Conservation (phyloP, 2,888 invertebrate species). For the Myathropa florea region DNA sequence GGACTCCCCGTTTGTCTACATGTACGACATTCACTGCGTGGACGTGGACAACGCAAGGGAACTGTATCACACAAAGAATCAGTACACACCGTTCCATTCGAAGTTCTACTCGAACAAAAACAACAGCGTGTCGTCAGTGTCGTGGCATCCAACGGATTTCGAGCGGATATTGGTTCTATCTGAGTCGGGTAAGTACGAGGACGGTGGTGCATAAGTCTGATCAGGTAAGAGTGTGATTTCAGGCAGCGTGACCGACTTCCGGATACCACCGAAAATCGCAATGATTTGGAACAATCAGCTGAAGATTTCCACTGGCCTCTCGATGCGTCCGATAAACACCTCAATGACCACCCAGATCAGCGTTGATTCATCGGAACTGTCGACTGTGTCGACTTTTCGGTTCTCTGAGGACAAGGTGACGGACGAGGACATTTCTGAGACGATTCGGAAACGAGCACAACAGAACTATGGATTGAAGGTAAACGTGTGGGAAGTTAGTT, state of each 20-base stretch:
- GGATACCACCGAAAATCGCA: constrained; percentile 77
- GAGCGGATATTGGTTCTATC: constrained; percentile 78
- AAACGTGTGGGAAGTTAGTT: too few species aligned
- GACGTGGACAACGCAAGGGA: constrained; percentile 87
- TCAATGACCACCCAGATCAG: constrained; percentile 33
- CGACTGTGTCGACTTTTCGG: constrained; percentile 34
- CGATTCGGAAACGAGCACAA: constrained; percentile 86
- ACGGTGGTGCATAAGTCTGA: background rate
- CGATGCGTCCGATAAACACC: constrained; percentile 43
- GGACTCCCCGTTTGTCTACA: constrained; percentile 88
- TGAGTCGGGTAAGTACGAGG: constrained; percentile 74
- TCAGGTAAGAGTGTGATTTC: constrained; percentile 3
- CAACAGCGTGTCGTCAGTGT: constrained; percentile 85
- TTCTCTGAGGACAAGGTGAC: constrained; percentile 23
- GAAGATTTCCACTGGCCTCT: constrained; percentile 72
- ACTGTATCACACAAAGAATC: constrained; percentile 88
- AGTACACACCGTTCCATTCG: constrained; percentile 81
- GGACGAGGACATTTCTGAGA: constrained; percentile 84
- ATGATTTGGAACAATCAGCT: constrained; percentile 78
- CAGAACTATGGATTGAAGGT: constrained; percentile 87
- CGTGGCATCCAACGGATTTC: constrained; percentile 92
- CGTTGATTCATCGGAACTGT: constrained; percentile 21
- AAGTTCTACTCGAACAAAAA: constrained; percentile 76
- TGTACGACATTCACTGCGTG: constrained; percentile 92
- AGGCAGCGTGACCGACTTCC: constrained; percentile 77